phyloP scores from a whole-genome alignment of 2,888 invertebrate genomes.

The Anticlea derivata region DNA sequence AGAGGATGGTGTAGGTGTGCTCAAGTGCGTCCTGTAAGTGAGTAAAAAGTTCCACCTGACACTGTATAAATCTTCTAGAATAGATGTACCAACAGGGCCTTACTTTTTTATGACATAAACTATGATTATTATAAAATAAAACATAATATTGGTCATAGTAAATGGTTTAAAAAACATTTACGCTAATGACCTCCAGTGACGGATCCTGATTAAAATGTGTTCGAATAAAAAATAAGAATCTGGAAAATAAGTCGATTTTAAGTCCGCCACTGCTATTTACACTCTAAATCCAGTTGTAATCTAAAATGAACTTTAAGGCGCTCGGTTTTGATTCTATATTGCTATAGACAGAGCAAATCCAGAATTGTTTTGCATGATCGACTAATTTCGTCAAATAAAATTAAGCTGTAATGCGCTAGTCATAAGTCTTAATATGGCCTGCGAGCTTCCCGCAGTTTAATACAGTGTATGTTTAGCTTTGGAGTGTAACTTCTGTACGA shows the following conservation, averaged over 20 bases:
- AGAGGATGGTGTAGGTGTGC: too few species aligned
- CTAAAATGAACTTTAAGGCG: background rate
- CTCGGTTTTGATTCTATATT: background rate
- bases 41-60: too few species aligned
- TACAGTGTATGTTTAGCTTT: constrained; percentile 7
- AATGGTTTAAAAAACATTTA: constrained; percentile 49
- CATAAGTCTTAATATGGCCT: background rate
- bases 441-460: background rate
- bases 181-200: constrained; percentile 56
- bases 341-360: background rate
- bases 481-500: constrained; percentile 9
- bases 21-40: too few species aligned
- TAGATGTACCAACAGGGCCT: too few species aligned
- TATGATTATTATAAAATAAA: too few species aligned
- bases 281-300: background rate
- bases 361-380: background rate
- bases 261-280: constrained; percentile 53
- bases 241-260: constrained; percentile 65
- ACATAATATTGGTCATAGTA: too few species aligned
- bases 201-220: constrained; percentile 66
- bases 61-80: too few species aligned
- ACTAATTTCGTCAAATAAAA: background rate
- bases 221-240: constrained; percentile 72
- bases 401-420: background rate
- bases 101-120: too few species aligned